phyloP scores from a whole-genome alignment of 2,888 invertebrate species.

The Tetramorium bicarinatum region DNA sequence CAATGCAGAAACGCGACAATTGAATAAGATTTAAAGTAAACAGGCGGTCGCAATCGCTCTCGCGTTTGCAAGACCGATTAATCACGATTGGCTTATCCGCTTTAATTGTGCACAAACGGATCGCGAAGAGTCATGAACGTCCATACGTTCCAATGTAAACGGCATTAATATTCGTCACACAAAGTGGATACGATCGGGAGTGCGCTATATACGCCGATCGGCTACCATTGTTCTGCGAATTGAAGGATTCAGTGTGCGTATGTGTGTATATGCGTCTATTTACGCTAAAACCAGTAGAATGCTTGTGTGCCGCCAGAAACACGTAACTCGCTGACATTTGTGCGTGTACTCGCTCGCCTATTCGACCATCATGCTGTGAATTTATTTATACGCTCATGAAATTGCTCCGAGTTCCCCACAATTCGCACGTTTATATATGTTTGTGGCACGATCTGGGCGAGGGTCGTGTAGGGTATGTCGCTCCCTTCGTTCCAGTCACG shows the following conservation, averaged over 20 bases:
- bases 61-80: constrained; percentile 50
- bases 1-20: constrained; percentile 11
- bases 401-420: constrained; percentile 38
- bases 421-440: constrained; percentile 19
- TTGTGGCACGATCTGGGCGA: background rate
- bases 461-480: constrained; percentile 31
- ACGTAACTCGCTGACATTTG: constrained; percentile 44
- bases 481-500: constrained; percentile 43
- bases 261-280: constrained; percentile 28
- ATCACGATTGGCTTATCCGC: constrained; percentile 61
- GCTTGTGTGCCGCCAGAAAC: constrained; percentile 37
- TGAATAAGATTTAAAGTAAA: constrained; percentile 40
- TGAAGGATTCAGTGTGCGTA: constrained; percentile 6
- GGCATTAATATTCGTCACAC: constrained; percentile 66
- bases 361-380: constrained; percentile 31
- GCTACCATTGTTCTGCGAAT: constrained; percentile 52
- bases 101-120: constrained; percentile 57
- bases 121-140: constrained; percentile 61
- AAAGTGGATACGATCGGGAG: constrained; percentile 63
- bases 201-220: constrained; percentile 47
- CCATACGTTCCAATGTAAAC: constrained; percentile 59
- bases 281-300: constrained; percentile 48
- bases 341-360: constrained; percentile 25
- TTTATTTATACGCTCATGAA: constrained; percentile 54
- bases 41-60: background rate